Percentiles rank a stretch among this genome's conserved stretches.
Evolutionary conservation across 2,888 invertebrate genomes (phyloP).

Genomic region (Athalia circularis): DNA sequence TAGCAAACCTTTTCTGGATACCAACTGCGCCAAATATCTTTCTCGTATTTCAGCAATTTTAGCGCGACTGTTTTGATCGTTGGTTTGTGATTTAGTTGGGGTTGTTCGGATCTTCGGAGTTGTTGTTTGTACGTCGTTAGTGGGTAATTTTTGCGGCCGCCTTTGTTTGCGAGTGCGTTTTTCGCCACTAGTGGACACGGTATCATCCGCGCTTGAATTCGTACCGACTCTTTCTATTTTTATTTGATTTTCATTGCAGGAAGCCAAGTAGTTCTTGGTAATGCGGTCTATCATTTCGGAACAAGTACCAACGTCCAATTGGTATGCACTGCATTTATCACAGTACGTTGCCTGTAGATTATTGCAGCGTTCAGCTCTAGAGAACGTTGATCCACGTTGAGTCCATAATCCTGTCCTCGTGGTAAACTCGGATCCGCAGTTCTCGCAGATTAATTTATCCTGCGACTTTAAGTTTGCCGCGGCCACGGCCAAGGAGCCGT

Average conservation of each 20-base stretch:
- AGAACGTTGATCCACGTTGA: neutral
- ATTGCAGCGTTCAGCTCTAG: conserved; percentile 4
- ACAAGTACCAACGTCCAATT: conserved; percentile 47
- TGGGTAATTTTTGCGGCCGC: conserved; percentile 74
- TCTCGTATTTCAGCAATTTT: conserved; percentile 64
- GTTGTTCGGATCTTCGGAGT: conserved; percentile 21
- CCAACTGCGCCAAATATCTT: conserved; percentile 71
- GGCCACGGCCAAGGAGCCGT: conserved; percentile 66
- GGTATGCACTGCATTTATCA: conserved; percentile 66
- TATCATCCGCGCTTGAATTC: conserved; percentile 40
- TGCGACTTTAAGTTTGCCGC: conserved; percentile 44
- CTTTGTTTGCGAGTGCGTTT: conserved; percentile 76
- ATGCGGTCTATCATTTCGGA: conserved; percentile 36
- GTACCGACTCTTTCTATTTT: conserved; percentile 49
- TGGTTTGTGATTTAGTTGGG: conserved; percentile 25
- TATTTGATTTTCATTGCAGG: conserved; percentile 46
- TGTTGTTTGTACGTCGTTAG: conserved; percentile 51
- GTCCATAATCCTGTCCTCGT: conserved; percentile 1
- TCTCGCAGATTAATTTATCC: conserved; percentile 42
- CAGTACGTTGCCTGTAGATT: conserved; percentile 47
- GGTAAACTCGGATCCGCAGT: conserved; percentile 37
- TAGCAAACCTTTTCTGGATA: conserved; percentile 66
- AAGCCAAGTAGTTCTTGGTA: conserved; percentile 55
- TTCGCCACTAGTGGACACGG: conserved; percentile 52
- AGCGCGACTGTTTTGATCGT: conserved; percentile 39